A percentile compares a stretch with the other conserved stretches of the same genome.
Evolutionary conservation across 2,797 vertebrate species (phyloP).

Genomic region (Gallinago nigripennis): DNA sequence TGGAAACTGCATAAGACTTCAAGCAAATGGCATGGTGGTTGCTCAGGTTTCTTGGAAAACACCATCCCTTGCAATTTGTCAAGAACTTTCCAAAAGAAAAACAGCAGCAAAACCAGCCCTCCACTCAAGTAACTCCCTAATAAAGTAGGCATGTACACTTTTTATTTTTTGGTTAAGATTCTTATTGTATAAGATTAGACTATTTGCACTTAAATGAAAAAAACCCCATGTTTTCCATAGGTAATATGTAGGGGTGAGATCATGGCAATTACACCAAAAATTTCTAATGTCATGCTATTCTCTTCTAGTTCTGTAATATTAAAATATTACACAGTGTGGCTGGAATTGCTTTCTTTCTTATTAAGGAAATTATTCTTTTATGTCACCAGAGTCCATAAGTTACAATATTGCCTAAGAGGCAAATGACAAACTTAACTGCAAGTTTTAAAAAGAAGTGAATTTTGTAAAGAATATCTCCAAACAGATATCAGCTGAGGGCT

Average conservation of each 20-base stretch:
- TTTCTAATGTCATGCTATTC: not conserved
- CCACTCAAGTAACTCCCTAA: not conserved
- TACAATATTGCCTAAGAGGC: not conserved
- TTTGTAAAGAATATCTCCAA: not conserved
- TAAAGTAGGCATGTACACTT: not conserved
- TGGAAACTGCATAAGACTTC: not conserved
- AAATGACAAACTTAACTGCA: not conserved
- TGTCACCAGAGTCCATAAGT: not conserved
- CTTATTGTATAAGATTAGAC: not conserved
- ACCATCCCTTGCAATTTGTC: not conserved
- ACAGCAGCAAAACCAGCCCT: not conserved
- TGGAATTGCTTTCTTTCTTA: not conserved
- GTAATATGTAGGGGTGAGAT: not conserved
- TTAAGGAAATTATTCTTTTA: not conserved
- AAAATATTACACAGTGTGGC: not conserved
- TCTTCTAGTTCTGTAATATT: not conserved
- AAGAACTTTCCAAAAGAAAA: not conserved
- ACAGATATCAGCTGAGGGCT: not conserved
- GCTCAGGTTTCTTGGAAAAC: not conserved
- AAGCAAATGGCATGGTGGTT: not conserved
- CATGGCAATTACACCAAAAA: not conserved
- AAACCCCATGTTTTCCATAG: fast-evolving
- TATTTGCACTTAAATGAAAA: not conserved
- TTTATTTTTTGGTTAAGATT: not conserved
- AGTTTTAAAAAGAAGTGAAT: not conserved